Conservation (phyloP, 2,113 vertebrate species). For the Phycodurus eques region DNA sequence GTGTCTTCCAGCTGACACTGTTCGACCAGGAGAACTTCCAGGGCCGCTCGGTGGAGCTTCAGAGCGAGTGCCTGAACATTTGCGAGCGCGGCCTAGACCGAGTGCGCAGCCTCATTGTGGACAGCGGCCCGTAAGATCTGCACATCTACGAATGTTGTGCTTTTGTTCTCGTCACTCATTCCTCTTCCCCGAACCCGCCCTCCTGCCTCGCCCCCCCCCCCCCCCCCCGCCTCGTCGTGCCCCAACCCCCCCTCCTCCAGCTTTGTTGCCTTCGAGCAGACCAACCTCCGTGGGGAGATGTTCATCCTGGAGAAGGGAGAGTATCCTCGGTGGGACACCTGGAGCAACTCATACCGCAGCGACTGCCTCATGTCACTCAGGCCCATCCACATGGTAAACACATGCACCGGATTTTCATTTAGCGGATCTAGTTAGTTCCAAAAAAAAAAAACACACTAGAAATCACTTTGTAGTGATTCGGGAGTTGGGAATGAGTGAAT, state of each 20-base stretch:
- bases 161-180: conserved; percentile 22
- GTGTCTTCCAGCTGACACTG: conserved; percentile 76
- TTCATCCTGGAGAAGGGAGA: conserved; percentile 95
- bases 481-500: too few species aligned
- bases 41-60: conserved; percentile 86
- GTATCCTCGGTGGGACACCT: conserved; percentile 95
- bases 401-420: background rate
- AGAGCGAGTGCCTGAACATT: conserved; percentile 86
- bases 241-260: conserved; percentile 62
- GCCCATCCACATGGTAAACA: conserved; percentile 85
- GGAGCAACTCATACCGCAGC: conserved; percentile 94
- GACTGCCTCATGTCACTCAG: conserved; percentile 92
- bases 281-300: conserved; percentile 94
- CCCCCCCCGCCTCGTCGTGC: conserved; percentile 18
- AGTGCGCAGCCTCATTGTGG: conserved; percentile 88
- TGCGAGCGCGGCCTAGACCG: conserved; percentile 84
- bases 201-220: conserved; percentile 15
- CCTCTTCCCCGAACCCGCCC: conserved; percentile 17
- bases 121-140: conserved; percentile 88
- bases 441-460: too few species aligned
- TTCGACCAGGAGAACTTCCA: conserved; percentile 98
- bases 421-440: background rate
- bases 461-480: background rate
- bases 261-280: conserved; percentile 92
- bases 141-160: background rate